phyloP scores from a whole-genome alignment of 2,888 invertebrate genomes.

The Trissolcus japonicus region DNA sequence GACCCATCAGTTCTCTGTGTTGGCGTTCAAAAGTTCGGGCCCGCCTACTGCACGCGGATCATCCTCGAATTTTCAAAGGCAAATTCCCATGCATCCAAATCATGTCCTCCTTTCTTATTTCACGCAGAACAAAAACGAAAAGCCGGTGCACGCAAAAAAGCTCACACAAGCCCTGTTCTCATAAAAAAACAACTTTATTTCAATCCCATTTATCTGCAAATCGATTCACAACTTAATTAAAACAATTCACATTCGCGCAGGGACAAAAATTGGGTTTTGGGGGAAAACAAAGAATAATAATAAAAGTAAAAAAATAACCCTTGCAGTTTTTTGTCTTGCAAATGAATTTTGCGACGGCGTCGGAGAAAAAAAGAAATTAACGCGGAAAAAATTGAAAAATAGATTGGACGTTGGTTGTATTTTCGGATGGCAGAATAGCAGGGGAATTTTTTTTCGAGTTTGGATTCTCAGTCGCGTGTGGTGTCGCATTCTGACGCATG shows the following conservation, averaged over 20 bases:
- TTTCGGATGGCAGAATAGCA: constrained; percentile 14
- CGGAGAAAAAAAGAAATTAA: constrained; percentile 1
- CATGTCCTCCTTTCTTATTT: constrained; percentile 8
- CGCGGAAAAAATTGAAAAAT: constrained; percentile 10
- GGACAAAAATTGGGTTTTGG: background rate
- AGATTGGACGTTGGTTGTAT: background rate
- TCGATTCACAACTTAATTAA: background rate
- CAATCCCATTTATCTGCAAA: background rate
- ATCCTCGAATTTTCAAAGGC: constrained; percentile 65
- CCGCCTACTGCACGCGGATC: constrained; percentile 63
- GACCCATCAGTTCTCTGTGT: constrained; percentile 69
- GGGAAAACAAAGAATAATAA: background rate
- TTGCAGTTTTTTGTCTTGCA: background rate
- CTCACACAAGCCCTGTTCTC: too few relatives aligned
- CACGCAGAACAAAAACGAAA: constrained; percentile 1
- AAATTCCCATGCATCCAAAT: constrained; percentile 58
- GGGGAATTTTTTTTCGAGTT: constrained; percentile 27
- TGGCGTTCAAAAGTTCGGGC: constrained; percentile 68
- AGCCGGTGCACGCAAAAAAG: too few relatives aligned
- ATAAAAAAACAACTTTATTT: background rate
- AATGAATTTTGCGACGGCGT: background rate
- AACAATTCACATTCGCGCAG: background rate
- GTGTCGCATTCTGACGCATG: constrained; percentile 74
- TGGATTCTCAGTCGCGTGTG: constrained; percentile 50
- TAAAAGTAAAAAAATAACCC: background rate